Conservation (phyloP, 2,888 invertebrate genomes). For the Arge pagana region DNA sequence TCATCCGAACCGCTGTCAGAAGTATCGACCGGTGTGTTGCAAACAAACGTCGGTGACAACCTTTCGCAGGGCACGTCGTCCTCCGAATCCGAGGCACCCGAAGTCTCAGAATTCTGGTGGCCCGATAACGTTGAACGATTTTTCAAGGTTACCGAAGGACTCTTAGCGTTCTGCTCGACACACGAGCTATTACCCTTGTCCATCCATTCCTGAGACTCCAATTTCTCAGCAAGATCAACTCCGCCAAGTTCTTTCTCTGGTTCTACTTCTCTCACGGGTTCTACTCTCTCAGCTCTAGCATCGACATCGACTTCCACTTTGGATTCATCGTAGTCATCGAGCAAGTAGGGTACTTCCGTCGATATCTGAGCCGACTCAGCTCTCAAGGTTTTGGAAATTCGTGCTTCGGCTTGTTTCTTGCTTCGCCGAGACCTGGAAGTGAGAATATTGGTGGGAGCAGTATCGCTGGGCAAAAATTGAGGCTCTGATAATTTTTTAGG, state of each 20-base stretch:
- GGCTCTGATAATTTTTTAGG: too few relatives aligned
- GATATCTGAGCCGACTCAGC: constrained; percentile 43
- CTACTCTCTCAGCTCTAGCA: too few relatives aligned
- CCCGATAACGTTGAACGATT: too few relatives aligned
- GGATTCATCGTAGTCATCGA: constrained; percentile 32
- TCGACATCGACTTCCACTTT: constrained; percentile 31
- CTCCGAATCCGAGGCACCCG: constrained; percentile 27
- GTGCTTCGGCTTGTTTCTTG: constrained; percentile 52
- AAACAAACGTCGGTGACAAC: constrained; percentile 47
- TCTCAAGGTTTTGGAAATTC: constrained; percentile 48
- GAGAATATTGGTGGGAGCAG: constrained; percentile 14
- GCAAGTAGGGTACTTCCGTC: constrained; percentile 32
- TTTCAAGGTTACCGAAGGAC: too few relatives aligned
- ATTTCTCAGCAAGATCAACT: too few relatives aligned
- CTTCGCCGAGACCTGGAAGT: constrained; percentile 47
- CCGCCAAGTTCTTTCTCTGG: background rate
- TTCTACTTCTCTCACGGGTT: background rate
- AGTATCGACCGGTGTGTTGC: constrained; percentile 45
- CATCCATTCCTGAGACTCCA: too few relatives aligned
- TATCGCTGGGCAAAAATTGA: background rate
- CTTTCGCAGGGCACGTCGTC: constrained; percentile 39
- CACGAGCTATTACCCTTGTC: too few relatives aligned
- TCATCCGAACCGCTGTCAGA: constrained; percentile 35
- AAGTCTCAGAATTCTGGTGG: constrained; percentile 9
- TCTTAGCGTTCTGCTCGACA: too few relatives aligned